A percentile compares a stretch with the other conserved stretches of the same genome.
Conservation (phyloP, 1,140 invertebrate genomes). For the Apolygus lucorum region DNA sequence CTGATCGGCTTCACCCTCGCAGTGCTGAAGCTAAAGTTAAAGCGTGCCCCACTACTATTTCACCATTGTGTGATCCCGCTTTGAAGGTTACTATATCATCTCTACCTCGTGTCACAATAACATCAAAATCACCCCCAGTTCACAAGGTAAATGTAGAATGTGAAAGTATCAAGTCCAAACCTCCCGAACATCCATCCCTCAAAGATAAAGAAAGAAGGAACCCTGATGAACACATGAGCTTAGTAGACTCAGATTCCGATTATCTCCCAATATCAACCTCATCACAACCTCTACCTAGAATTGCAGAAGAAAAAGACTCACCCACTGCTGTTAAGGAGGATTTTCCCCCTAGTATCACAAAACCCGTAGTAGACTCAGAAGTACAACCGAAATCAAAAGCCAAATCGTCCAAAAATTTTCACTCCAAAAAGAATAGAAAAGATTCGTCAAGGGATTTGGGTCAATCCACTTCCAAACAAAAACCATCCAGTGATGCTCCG, state of each 20-base stretch:
- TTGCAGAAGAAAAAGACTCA: conserved; percentile 76
- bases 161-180: conserved; percentile 29
- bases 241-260: conserved; percentile 32
- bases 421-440: neutral
- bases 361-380: neutral
- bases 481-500: neutral
- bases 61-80: conserved; percentile 45
- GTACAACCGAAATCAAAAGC: neutral
- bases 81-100: conserved; percentile 43
- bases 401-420: neutral
- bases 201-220: conserved; percentile 26
- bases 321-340: conserved; percentile 51
- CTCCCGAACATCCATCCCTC: conserved; percentile 29
- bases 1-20: conserved; percentile 63
- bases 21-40: conserved; percentile 45
- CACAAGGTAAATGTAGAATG: conserved; percentile 35
- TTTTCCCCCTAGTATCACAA: neutral
- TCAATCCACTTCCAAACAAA: neutral
- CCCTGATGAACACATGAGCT: neutral
- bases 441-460: no score
- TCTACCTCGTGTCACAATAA: conserved; percentile 41
- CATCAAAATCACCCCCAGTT: conserved; percentile 41
- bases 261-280: conserved; percentile 40
- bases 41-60: conserved; percentile 42
- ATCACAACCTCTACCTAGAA: conserved; percentile 53